Evolutionary conservation across 2,113 vertebrate species (phyloP), one percentile per base, ranked within the genome.

Genomic region (Pelmatolapia mariae): DNA sequence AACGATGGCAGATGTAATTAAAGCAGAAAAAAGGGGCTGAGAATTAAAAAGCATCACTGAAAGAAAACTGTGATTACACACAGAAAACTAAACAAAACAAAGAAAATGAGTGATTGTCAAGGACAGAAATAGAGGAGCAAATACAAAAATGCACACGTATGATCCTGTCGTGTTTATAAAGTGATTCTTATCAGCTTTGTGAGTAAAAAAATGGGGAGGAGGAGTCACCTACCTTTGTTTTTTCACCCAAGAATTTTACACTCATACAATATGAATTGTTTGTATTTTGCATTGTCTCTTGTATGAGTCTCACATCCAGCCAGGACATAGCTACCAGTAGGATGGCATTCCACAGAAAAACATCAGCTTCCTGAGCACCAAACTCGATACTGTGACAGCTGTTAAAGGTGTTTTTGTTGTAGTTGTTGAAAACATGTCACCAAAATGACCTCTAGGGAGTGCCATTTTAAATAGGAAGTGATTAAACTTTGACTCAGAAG

Each of bases 311-410:
- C 38, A 78, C 10, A 31, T n/a, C 19, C 45, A 53, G 26, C 47
- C 19, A 22, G 76, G 61, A 79, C 12, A 26, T 50, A 45, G 80
- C 61, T 31, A 78, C 26, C 71, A 78, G 71, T 31, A 5, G 0
- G 16, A 78, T 50, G 16, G 45, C 53, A 24, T 89, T 87, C 24
- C 4, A 47, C 5, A 15, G 43, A 19, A 56, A 84, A 52, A 71
- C 73, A 45, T 71, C 43, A 82, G 80, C 76, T 85, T 89, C 73
- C 82, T 71, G 52, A 82, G 4, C 9, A 24, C 79, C 13, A 19
- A 3, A 56, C 79, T 80, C 1, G 0, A 36, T 80, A 38, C 9
- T 40, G n/a, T 50, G 16, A 47, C 1, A 78, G 73, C 45, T 52
- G 45, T 19, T 78, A 76, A 3, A 76, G 6, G 1, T 76, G 6